A percentile compares a stretch with the other conserved stretches of the same genome.
These are phyloP conservation scores for Momotus momota DNA, from an alignment of 2,797 vertebrate species.

Conservation along the genomic window DNA sequence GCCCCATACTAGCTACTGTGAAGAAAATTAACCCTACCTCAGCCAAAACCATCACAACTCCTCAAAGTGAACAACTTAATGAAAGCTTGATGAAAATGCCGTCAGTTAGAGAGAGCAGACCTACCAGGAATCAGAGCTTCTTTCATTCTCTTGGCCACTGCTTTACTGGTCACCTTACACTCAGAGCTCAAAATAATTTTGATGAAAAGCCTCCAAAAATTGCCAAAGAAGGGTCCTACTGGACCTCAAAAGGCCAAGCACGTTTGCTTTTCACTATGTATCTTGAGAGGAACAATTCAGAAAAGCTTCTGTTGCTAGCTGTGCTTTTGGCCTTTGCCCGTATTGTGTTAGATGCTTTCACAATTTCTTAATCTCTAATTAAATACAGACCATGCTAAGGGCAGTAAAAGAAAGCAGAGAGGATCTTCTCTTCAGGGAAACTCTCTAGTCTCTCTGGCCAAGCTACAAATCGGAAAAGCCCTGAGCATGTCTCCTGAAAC, in stretches of 20 bases:
- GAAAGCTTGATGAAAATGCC: neutral
- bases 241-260: neutral
- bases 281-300: neutral
- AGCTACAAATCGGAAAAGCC: neutral
- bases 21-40: neutral
- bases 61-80: neutral
- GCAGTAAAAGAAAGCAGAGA: neutral
- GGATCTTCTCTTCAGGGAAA: neutral
- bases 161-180: neutral
- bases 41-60: neutral
- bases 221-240: neutral
- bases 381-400: neutral
- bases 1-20: neutral
- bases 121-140: neutral
- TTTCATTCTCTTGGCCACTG: neutral
- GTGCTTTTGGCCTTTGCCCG: neutral
- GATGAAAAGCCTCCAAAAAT: neutral
- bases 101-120: neutral
- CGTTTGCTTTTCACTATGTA: neutral
- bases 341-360: neutral
- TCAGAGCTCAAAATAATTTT: neutral
- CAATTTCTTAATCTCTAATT: neutral
- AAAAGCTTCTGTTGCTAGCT: neutral
- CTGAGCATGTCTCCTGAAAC: conserved; percentile 3
- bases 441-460: neutral